A percentile compares a stretch with the other conserved stretches of the same genome.
Evolutionary conservation across 2,888 invertebrate species (phyloP).

Genomic region (Clanis bilineata): DNA sequence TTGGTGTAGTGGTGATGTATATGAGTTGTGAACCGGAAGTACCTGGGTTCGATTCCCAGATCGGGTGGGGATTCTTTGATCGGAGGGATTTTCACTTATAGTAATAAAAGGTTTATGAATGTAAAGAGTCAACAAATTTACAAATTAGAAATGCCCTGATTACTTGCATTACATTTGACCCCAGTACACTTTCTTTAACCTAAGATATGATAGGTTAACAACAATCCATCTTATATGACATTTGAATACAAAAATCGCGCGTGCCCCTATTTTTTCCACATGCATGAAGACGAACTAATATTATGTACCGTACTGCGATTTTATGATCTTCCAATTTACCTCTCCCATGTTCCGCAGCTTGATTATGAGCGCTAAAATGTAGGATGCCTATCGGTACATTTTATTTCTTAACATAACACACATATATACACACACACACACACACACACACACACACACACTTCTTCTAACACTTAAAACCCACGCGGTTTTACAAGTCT

Average conservation of each 20-base stretch:
- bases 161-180: neutral
- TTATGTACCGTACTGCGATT: conserved; percentile 60
- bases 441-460: too few relatives aligned
- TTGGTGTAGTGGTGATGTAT: too few relatives aligned
- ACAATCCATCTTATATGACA: conserved; percentile 38
- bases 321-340: conserved; percentile 71
- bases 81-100: too few relatives aligned
- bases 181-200: neutral
- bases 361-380: conserved; percentile 20
- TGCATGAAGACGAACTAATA: conserved; percentile 60
- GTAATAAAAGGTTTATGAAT: too few relatives aligned
- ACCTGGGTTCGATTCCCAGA: too few relatives aligned
- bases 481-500: too few relatives aligned
- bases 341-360: conserved; percentile 55
- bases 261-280: conserved; percentile 19
- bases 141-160: neutral
- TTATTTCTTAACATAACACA: too few relatives aligned
- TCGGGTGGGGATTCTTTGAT: too few relatives aligned
- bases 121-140: too few relatives aligned
- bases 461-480: too few relatives aligned
- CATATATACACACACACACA: too few relatives aligned
- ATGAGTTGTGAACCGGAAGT: too few relatives aligned
- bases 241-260: conserved; percentile 42
- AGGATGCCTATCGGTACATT: neutral
- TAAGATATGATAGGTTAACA: conserved; percentile 13